A percentile compares a stretch with the other conserved stretches of the same genome.
Conservation (phyloP, 2,888 invertebrate species). For the Leucophora obtusa region DNA sequence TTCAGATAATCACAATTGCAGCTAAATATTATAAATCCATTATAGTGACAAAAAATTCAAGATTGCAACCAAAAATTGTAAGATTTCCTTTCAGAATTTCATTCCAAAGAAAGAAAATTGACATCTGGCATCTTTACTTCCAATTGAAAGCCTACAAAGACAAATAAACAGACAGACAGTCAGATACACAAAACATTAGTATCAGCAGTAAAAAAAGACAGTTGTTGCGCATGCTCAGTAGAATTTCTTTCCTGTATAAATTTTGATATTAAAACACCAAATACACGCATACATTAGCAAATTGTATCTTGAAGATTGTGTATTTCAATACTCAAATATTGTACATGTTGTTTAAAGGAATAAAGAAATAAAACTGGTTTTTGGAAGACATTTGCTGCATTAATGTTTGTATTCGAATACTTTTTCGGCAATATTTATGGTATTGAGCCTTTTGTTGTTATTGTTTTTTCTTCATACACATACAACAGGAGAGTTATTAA, state of each 20-base stretch:
- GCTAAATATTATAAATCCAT: too few relatives aligned
- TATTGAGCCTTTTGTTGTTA: constrained; percentile 45
- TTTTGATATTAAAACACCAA: background rate
- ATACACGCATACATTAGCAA: background rate
- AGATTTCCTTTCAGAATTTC: too few relatives aligned
- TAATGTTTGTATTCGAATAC: constrained; percentile 28
- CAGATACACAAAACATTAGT: constrained; percentile 23
- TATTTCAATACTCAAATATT: background rate
- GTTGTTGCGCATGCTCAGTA: constrained; percentile 51
- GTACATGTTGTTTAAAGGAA: background rate
- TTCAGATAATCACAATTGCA: too few relatives aligned
- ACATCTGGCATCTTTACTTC: constrained; percentile 8
- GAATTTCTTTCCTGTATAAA: constrained; percentile 40
- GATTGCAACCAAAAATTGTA: too few relatives aligned
- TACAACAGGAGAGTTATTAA: constrained; percentile 13
- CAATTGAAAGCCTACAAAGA: background rate
- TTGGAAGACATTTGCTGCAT: background rate
- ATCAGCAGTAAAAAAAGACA: constrained; percentile 35
- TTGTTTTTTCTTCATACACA: background rate
- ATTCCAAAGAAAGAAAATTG: background rate
- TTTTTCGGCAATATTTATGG: constrained; percentile 59
- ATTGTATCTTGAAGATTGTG: background rate
- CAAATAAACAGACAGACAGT: constrained; percentile 14
- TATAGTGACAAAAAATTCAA: too few relatives aligned
- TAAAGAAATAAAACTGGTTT: background rate